Evolutionary conservation across 2,797 vertebrate genomes (phyloP).

Genomic region (Silurus aristotelis): DNA sequence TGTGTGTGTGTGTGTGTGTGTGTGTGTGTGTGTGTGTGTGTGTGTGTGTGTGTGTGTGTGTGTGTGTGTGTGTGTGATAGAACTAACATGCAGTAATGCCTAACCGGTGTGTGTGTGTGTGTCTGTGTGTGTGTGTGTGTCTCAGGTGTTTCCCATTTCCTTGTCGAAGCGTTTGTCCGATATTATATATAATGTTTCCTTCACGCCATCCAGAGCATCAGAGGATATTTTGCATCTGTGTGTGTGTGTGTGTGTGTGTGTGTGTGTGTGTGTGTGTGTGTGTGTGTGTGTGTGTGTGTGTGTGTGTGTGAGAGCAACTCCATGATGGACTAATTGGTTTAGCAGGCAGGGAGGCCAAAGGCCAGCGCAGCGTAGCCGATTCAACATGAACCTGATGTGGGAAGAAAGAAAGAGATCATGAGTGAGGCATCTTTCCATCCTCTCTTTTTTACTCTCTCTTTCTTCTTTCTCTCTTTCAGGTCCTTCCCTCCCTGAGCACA

Average conservation of each 20-base stretch:
- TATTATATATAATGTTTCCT: constrained; percentile 65
- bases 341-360: constrained; percentile 76
- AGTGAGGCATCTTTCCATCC: constrained; percentile 65
- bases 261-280: constrained; percentile 47
- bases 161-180: constrained; percentile 62
- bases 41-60: constrained; percentile 27
- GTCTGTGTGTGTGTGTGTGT: constrained; percentile 20
- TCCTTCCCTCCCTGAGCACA: constrained; percentile 15
- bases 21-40: neutral
- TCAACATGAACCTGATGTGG: constrained; percentile 81
- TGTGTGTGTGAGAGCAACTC: constrained; percentile 72
- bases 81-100: constrained; percentile 77
- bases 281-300: constrained; percentile 50
- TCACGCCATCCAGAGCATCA: constrained; percentile 56
- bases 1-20: constrained; percentile 22
- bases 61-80: constrained; percentile 61
- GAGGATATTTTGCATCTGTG: constrained; percentile 53
- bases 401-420: constrained; percentile 66
- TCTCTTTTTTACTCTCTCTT: constrained; percentile 42
- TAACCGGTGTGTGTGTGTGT: constrained; percentile 57
- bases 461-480: constrained; percentile 1
- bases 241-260: constrained; percentile 4
- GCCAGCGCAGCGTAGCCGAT: constrained; percentile 74
- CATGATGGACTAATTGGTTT: constrained; percentile 81
- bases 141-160: constrained; percentile 69